Evolutionary conservation across 2,113 vertebrate genomes (phyloP).

Genomic region (Aptenodytes forsteri): DNA sequence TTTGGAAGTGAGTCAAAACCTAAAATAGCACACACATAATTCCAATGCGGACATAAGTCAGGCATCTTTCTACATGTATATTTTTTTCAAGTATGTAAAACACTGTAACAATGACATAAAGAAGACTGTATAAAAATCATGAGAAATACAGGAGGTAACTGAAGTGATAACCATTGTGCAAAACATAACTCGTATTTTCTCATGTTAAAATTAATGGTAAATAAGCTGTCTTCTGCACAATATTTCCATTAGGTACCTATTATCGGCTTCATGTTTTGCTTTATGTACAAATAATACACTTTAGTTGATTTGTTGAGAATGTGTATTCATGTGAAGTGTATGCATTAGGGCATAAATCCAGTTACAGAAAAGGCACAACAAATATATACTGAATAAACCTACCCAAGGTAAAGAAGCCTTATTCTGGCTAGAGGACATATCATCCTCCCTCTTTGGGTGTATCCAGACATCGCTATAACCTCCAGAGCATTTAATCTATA

Average conservation of each 20-base stretch:
- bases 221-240: background rate
- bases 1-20: background rate
- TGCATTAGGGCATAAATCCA: background rate
- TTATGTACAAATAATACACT: background rate
- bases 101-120: background rate
- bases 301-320: background rate
- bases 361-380: background rate
- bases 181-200: background rate
- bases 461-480: rapidly evolving
- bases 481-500: background rate
- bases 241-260: background rate
- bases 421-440: background rate
- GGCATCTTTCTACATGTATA: background rate
- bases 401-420: background rate
- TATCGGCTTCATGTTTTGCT: background rate
- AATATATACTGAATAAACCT: background rate
- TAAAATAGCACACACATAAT: background rate
- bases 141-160: background rate
- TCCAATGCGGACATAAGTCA: background rate
- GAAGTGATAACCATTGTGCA: background rate
- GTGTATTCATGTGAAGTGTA: background rate
- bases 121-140: background rate
- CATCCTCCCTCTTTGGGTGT: background rate
- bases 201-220: background rate
- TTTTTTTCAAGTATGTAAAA: background rate